Evolutionary conservation across 2,113 vertebrate genomes (phyloP), one percentile per base, ranked within the genome.

Genomic region (Trogon melanurus): DNA sequence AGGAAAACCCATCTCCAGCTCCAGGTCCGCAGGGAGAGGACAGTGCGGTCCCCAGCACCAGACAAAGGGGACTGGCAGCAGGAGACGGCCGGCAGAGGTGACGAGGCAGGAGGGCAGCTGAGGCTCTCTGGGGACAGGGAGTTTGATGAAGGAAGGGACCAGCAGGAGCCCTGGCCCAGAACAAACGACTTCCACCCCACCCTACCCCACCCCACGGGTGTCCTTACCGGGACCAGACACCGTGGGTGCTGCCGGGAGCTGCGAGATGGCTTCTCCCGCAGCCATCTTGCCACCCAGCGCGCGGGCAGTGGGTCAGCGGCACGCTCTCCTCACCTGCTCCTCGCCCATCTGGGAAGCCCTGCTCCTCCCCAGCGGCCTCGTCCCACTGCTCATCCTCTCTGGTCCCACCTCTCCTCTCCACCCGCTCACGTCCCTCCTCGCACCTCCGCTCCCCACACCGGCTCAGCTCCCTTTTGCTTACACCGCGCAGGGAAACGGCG

Each of bases 121-220:
- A 41, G 60, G 53, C 4, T 5, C 22, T 3, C 0, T 0, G 38
- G 32, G 23, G 36, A 29, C 0, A 0, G 11, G 21, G 60, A 13
- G 20, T 9, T 47, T 3, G 19, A n/a, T 17, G 50, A 83, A 23
- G 1, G 30, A 67, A 53, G 44, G 44, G 16, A 74, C 29, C 4
- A 5, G 30, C 1, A 2, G 20, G 51, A 50, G 73, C 32, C 19
- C 34, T 11, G 32, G 50, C 50, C 7, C 34, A 15, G n/a, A 4
- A n/a, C 41, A 69, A 64, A 41, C 2, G 13, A 48, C 47, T 12
- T 36, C 36, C 36, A 36, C 36, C 36, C 36, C 36, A 36, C 36
- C 36, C 36, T 36, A 36, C 19, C 20, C 29, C 48, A n/a, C 19
- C 10, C 45, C 32, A 17, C 0, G 3, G 18, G 26, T 16, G 66